Base-by-base conservation (phyloP, 2,888 invertebrate species). In the Enchytraeus crypticus region DNA sequence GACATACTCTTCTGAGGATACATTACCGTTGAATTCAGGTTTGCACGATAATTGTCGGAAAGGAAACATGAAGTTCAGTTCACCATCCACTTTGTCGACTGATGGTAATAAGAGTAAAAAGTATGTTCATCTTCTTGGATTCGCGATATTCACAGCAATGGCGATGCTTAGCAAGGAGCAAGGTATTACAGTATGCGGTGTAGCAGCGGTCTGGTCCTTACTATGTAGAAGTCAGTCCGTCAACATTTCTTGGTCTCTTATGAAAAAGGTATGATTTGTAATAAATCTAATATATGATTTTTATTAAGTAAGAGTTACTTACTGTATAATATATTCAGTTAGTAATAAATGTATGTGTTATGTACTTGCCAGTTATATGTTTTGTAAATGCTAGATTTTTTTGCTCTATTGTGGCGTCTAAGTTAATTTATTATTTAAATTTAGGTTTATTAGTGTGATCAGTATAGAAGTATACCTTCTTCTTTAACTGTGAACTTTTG, bases 131-230 rank as follows among this genome's bases (percentile, higher is more conserved):
- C n/a, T 51, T n/a, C 29, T 51, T 27, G 53, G 53, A 51, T 21
- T 51, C n/a, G 32, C 29, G 18, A 8, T 51, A 11, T 27, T 30
- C 18, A 30, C 32, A 14, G 53, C 53, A 5, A 21, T 27, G 23
- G 54, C 65, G 32, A 88, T 93, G 81, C 84, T 96, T 70, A 90
- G 91, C 82, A 96, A 95, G 82, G 96, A 96, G 81, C 92, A 92
- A 57, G 95, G 93, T 57, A 86, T 95, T 74, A 92, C 92, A 69
- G 91, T 92, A 64, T 82, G 96, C 72, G 87, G 89, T 61, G 86
- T 93, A 66, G 95, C 93, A 81, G 88, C 88, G 71, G 83, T 89
- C 67, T 93, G 90, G n/a, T n/a, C n/a, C n/a, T n/a, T n/a, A n/a
- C n/a, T n/a, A n/a, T n/a, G n/a, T n/a, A n/a, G n/a, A n/a, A n/a